Evolutionary conservation across 1,140 invertebrate genomes (phyloP).

Genomic region (Drosophila paulistorum): DNA sequence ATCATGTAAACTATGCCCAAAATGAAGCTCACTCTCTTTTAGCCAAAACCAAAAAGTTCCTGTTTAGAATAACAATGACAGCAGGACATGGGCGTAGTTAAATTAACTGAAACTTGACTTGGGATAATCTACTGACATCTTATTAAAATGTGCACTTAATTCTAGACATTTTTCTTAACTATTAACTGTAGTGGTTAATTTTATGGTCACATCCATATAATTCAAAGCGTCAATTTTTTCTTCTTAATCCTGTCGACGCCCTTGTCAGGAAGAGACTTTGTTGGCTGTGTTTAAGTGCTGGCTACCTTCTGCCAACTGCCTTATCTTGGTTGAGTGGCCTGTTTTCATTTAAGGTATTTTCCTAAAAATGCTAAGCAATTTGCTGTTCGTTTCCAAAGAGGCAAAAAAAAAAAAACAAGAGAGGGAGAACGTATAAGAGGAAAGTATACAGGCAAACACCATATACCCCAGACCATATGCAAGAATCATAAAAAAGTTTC

Average conservation of each 20-base stretch:
- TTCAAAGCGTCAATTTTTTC: no score
- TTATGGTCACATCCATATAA: no score
- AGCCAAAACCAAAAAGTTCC: constrained; percentile 5
- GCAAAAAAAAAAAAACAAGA: not conserved
- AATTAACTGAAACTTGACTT: no score
- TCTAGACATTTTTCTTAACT: no score
- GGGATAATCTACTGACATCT: no score
- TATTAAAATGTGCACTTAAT: no score
- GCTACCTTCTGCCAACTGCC: constrained; percentile 4
- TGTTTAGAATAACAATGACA: constrained; percentile 6
- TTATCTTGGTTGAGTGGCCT: constrained; percentile 2
- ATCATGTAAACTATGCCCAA: constrained; percentile 48
- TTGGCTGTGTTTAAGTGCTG: not conserved
- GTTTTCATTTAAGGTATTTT: constrained; percentile 37
- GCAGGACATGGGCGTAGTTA: not conserved
- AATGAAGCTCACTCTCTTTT: constrained; percentile 3
- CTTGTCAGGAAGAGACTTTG: not conserved
- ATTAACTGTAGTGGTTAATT: no score
- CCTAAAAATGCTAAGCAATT: constrained; percentile 41
- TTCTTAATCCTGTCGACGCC: not conserved
- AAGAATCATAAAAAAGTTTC: constrained; percentile 65
- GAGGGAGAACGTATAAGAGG: not conserved
- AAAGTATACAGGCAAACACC: constrained; percentile 16
- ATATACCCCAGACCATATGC: constrained; percentile 50
- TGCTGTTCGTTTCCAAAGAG: constrained; percentile 16